Base-by-base conservation (phyloP, 2,113 vertebrate genomes). In the Nyctereutes procyonoides region DNA sequence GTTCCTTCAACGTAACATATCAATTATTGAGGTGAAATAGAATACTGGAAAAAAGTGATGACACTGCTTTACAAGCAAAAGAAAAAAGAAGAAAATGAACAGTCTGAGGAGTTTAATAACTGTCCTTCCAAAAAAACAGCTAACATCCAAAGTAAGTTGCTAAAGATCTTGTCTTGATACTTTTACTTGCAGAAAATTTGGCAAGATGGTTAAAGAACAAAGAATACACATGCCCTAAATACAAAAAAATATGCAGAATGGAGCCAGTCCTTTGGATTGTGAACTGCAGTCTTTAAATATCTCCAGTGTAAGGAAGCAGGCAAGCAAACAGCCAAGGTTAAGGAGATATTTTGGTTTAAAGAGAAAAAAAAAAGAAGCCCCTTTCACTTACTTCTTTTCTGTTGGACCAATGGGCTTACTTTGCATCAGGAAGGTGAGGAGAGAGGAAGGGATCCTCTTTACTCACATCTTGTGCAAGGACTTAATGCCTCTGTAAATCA, bases 21-120 rank as follows among this genome's bases (percentile, higher is more conserved):
- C 93, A 89, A 96, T 98, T 97, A 97, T 87, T 94, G 94, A 97
- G 65, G 84, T 95, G 94, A 96, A 98, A 95, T 91, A 67, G 30
- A 96, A 95, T 87, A 81, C 76, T 38, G 9, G 19, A 14, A 48
- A 38, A 86, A 93, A 96, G 53, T 76, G 88, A 98, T 84, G 85
- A 65, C 60, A 22, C 77, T 55, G n/a, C 84, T 88, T 85, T 94
- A 65, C 69, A 60, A n/a, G 5, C 71, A 95, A 95, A 95, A 88
- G 26, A 51, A 51, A 22, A 24, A 76, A 48, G 22, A 30, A 76
- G 65, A 48, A 96, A 96, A 69, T 26, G 55, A 85, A 14, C 17
- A 55, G 24, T 83, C 43, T 19, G 16, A 22, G 12, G 67, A 30
- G 17, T 87, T 79, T 83, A 96, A 65, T 65, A 94, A 85, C 73